phyloP scores from a whole-genome alignment of 2,888 invertebrate genomes.

The Morinoia aosen region DNA sequence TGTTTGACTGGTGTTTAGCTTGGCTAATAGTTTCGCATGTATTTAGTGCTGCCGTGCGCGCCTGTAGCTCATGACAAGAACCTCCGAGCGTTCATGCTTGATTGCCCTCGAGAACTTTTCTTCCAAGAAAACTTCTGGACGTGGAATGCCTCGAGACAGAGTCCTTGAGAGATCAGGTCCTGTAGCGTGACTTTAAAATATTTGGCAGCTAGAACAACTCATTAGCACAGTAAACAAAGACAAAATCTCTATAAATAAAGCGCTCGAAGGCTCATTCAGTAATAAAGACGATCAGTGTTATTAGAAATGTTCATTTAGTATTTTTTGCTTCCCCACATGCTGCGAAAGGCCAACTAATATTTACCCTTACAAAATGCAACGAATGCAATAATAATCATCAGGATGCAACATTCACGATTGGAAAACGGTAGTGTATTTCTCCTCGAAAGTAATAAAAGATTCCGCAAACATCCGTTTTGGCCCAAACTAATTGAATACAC shows the following conservation, averaged over 20 bases:
- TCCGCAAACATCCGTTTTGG: neutral
- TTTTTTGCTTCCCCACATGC: neutral
- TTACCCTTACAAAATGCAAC: neutral
- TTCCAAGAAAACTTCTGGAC: slow-evolving; percentile 23
- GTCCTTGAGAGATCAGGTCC: neutral
- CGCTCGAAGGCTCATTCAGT: neutral
- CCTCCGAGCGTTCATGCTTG: slow-evolving; percentile 5
- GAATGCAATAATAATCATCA: neutral
- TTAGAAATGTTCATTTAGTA: neutral
- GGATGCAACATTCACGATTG: neutral
- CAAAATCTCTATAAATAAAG: neutral
- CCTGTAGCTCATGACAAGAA: neutral
- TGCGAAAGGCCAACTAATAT: neutral
- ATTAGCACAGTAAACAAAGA: neutral
- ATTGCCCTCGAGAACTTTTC: slow-evolving; percentile 30
- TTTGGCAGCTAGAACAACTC: neutral
- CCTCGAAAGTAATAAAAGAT: neutral
- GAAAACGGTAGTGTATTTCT: neutral
- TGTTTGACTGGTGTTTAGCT: neutral
- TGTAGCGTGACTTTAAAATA: neutral
- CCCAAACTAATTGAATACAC: neutral
- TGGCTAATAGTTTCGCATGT: slow-evolving; percentile 11
- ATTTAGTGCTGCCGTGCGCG: neutral
- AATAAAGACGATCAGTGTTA: neutral
- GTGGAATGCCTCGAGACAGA: neutral